Evolutionary conservation across 1,140 invertebrate species (phyloP), one percentile per base, ranked within the genome.

Genomic region (Drosophila ambigua): DNA sequence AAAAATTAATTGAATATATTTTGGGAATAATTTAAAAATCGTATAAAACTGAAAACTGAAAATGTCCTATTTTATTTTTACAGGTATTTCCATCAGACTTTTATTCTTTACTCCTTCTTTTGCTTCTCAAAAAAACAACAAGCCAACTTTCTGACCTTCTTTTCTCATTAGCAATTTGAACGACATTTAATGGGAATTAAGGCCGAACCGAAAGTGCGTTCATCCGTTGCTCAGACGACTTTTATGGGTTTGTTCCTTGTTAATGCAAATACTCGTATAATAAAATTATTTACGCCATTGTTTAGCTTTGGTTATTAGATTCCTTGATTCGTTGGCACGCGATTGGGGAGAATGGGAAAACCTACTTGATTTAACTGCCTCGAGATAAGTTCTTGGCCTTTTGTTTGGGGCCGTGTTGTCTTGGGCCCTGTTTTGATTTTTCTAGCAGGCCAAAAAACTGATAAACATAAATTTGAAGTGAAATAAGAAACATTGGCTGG

Each of bases 231-330:
- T 61, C 24, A 51, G 76, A 64, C 64, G 63, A 78, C 80, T 87
- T 69, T 87, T 74, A 81, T 81, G 74, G 65, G 39, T 72, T 24
- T 68, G 68, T 13, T 39, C 4, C 76, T 87, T 85, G 78, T 65
- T 87, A 55, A 82, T 85, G 78, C 71, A 85, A 85, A 85, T 87
- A 63, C 55, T 61, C 78, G 63, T 71, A 44, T 75, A 75, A 87
- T 85, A 81, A 85, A 85, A 85, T 85, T 85, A 85, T 85, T 82
- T 85, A 63, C 79, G 78, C 68, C 66, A 67, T 87, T 78, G 74
- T 79, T 81, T 75, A 68, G 82, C 65, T 63, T 67, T 61, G 35
- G 48, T 55, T 66, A 62, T 65, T 79, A 62, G 63, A 26, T 61
- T 28, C 31, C 73, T 67, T 62, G 13, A 72, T 85, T 87, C 69